Percentiles rank a stretch among this genome's conserved stretches.
Conservation (phyloP, 2,113 vertebrate species). For the Pristiophorus japonicus region DNA sequence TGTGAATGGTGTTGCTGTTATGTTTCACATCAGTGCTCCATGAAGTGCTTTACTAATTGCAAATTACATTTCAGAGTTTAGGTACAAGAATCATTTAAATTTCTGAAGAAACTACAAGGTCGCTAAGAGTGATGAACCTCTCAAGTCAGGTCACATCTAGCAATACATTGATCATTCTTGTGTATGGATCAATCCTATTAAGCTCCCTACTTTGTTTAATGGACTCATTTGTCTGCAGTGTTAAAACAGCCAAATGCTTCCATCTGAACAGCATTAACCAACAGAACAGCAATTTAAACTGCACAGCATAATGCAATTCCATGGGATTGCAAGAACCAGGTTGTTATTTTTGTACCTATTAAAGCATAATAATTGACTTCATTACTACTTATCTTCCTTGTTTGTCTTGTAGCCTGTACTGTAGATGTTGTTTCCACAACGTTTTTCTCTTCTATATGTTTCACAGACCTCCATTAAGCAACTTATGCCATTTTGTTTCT, state of each 20-base stretch:
- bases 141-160: constrained; percentile 50
- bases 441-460: not conserved
- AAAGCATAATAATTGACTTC: not conserved
- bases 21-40: not conserved
- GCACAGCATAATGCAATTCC: not conserved
- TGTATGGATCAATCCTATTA: constrained; percentile 52
- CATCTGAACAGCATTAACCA: constrained; percentile 39
- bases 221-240: constrained; percentile 48
- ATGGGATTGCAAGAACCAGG: not conserved
- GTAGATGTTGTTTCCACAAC: not conserved
- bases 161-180: constrained; percentile 53
- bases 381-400: not conserved
- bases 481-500: not conserved
- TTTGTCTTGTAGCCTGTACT: not conserved
- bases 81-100: constrained; percentile 18
- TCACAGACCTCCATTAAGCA: not conserved
- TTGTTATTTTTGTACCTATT: not conserved
- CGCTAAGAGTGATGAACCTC: constrained; percentile 53
- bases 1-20: not conserved
- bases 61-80: not conserved
- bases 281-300: constrained; percentile 35
- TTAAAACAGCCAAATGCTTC: constrained; percentile 37
- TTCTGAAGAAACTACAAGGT: constrained; percentile 45
- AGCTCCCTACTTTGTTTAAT: constrained; percentile 48
- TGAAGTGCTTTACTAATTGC: not conserved